Conservation (phyloP, 2,113 vertebrate genomes). For the Sigmodon hispidus region DNA sequence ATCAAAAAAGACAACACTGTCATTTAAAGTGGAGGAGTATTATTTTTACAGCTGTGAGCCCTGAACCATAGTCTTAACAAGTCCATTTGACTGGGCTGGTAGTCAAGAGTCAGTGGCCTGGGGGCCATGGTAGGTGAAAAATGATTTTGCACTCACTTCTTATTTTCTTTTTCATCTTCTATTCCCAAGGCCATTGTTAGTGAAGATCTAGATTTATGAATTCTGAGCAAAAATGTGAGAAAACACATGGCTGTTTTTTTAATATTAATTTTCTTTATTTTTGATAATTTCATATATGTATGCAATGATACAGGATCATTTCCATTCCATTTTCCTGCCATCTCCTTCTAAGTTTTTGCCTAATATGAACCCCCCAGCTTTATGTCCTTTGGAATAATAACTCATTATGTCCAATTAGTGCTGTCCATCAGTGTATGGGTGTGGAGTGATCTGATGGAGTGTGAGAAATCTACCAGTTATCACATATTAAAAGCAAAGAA, state of each 20-base stretch:
- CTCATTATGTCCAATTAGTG: background rate
- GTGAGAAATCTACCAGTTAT: background rate
- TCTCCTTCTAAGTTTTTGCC: background rate
- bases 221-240: background rate
- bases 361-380: background rate
- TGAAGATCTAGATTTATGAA: background rate
- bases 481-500: background rate
- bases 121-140: conserved; percentile 10
- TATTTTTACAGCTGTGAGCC: conserved; percentile 63
- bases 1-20: conserved; percentile 51
- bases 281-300: background rate
- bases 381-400: background rate
- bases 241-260: background rate
- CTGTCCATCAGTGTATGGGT: background rate
- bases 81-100: background rate
- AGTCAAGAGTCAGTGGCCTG: conserved; percentile 45
- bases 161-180: background rate
- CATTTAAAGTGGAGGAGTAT: conserved; percentile 49
- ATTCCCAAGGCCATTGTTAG: background rate
- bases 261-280: background rate
- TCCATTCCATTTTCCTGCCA: no score
- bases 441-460: no score
- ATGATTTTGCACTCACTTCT: background rate
- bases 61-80: conserved; percentile 24
- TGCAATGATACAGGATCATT: no score